A percentile compares a stretch with the other conserved stretches of the same genome.
Conservation (phyloP, 2,888 invertebrate genomes). For the Synergus itoensis region DNA sequence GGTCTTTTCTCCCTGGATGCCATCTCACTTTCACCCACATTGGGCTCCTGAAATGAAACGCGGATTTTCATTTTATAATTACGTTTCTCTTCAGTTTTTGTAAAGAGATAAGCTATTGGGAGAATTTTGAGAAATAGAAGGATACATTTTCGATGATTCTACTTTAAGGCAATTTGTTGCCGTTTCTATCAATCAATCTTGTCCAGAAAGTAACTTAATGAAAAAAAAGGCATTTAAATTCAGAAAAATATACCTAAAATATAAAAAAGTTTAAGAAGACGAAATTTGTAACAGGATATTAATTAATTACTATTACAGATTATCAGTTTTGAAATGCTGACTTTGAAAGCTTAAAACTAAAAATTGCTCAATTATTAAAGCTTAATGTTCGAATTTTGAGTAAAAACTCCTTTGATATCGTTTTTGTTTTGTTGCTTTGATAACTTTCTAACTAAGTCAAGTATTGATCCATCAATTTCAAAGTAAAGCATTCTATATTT, state of each 20-base stretch:
- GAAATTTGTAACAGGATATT: too few relatives aligned
- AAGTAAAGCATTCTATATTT: neutral
- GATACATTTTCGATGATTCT: neutral
- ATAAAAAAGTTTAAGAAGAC: too few relatives aligned
- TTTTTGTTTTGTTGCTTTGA: too few relatives aligned
- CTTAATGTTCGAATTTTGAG: too few relatives aligned
- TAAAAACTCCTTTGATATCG: too few relatives aligned
- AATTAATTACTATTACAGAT: too few relatives aligned
- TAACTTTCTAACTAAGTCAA: neutral
- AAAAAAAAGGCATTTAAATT: too few relatives aligned
- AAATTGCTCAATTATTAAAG: too few relatives aligned
- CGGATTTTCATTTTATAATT: conserved; percentile 45
- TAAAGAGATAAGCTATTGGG: neutral
- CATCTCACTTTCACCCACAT: conserved; percentile 78
- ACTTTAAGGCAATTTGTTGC: neutral
- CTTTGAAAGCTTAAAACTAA: too few relatives aligned
- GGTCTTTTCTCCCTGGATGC: conserved; percentile 78
- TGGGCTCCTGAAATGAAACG: conserved; percentile 72
- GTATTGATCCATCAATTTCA: neutral
- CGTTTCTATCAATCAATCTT: too few relatives aligned
- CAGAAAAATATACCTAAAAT: neutral
- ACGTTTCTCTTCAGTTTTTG: conserved; percentile 43
- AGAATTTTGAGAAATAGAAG: neutral
- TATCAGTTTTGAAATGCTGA: too few relatives aligned
- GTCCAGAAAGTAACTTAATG: neutral